Base-by-base conservation (phyloP, 1,140 invertebrate genomes). In the Carposina sasakii region DNA sequence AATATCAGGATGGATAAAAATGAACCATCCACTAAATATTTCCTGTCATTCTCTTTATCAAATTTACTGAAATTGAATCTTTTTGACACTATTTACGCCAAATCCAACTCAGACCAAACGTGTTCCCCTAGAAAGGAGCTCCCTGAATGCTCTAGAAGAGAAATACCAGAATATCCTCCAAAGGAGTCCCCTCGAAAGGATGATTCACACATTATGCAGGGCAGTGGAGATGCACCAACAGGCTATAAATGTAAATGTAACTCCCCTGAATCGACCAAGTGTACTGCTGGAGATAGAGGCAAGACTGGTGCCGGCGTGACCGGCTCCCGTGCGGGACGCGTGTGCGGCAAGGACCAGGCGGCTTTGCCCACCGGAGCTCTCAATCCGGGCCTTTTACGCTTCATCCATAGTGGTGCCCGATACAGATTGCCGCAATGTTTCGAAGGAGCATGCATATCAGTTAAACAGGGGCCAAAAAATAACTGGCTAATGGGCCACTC, bases 401-500 rank as follows among this genome's bases (percentile, higher is more conserved):
- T 77, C 49, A 73, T 83, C 31, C 79, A 83, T 48, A 81, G 76
- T 34, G 76, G 74, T 9, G 76, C 77, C 0, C 63, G 79, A 12
- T 72, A 72, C 48, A 52, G 79, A 44, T 31, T 83, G 23, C 79
- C 79, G 15, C 79, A 81, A 42, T 83, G 79, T 40, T 83, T 83
- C 37, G 79, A 83, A 55, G 79, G 79, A 12, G 76, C 61, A 17
- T 66, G 57, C 37, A 54, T 81, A 20, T 76, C 68, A 0, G 57
- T 81, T 3, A 78, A 77, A 51, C 74, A 83, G 50, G 61, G 57
- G 13, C 53, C 69, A 2, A 60, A 55, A 13, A 68, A 48, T 34
- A 81, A 81, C 46, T 83, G 79, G 79, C 52, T 81, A 10, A 54
- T 83, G 19, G 79, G 79, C 3, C 79, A 83, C 42, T 69, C 72